These are phyloP conservation scores for Antheraea yamamai DNA, from an alignment of 2,888 invertebrate species.

Conservation along the genomic window DNA sequence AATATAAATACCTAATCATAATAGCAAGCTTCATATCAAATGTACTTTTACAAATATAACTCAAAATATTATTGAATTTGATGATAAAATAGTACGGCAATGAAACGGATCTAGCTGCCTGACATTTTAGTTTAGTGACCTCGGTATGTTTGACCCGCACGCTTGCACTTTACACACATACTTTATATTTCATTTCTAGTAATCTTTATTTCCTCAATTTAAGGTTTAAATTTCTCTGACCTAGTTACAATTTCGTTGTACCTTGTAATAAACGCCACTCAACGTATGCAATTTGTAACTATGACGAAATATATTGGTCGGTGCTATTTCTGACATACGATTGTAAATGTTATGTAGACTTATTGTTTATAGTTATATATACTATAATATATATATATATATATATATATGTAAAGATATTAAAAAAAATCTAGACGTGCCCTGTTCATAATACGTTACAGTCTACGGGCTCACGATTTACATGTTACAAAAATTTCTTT, in stretches of 20 bases:
- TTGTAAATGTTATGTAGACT: slow-evolving; percentile 13
- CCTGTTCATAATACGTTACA: no score
- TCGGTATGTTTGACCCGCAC: slow-evolving; percentile 63
- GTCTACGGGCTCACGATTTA: no score
- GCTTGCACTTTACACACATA: slow-evolving; percentile 54
- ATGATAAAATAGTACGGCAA: slow-evolving; percentile 39
- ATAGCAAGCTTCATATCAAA: not conserved
- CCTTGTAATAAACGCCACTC: slow-evolving; percentile 52
- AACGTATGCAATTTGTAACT: slow-evolving; percentile 58
- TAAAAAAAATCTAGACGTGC: not conserved
- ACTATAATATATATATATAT: not conserved
- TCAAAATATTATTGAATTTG: slow-evolving; percentile 26
- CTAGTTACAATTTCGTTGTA: slow-evolving; percentile 38
- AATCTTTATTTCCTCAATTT: slow-evolving; percentile 35
- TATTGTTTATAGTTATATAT: not conserved
- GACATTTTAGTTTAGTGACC: slow-evolving; percentile 72
- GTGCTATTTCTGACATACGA: slow-evolving; percentile 20
- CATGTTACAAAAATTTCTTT: no score
- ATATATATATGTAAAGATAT: not conserved
- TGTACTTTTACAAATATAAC: not conserved
- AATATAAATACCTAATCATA: no score
- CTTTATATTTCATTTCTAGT: slow-evolving; percentile 34
- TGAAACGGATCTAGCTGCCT: slow-evolving; percentile 65
- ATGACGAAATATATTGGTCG: slow-evolving; percentile 50
- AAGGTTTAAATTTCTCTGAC: slow-evolving; percentile 36